phyloP scores from a whole-genome alignment of 1,140 invertebrate genomes.

The Plutomurus gul region DNA sequence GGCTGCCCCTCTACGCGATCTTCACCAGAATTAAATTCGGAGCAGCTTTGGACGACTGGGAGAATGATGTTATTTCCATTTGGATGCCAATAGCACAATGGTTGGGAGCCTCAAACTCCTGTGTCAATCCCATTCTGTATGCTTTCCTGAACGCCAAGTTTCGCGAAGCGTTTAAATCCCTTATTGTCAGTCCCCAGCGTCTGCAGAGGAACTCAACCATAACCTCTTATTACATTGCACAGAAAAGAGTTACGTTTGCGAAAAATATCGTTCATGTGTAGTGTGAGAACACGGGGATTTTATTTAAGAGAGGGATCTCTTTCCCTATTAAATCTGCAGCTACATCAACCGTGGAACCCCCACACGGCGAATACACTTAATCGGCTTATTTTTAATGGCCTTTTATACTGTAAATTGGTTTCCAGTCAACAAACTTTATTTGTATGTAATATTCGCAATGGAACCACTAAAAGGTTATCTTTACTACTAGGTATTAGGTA shows the following conservation, averaged over 20 bases:
- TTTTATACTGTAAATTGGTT: no score
- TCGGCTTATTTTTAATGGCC: no score
- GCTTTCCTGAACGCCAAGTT: conserved; percentile 71
- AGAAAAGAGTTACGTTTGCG: not conserved
- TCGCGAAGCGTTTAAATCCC: conserved; percentile 65
- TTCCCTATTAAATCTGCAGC: no score
- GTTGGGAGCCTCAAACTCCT: conserved; percentile 65
- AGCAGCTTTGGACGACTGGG: not conserved
- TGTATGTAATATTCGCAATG: no score
- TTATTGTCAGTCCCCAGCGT: conserved; percentile 34
- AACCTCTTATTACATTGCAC: not conserved
- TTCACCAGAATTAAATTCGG: conserved; percentile 60
- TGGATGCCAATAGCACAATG: conserved; percentile 67
- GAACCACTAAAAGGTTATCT: no score
- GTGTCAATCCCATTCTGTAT: conserved; percentile 65
- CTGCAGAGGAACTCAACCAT: not conserved
- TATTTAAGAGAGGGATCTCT: no score
- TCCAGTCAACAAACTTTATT: no score
- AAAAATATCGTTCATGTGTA: not conserved
- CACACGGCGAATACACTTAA: no score
- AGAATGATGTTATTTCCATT: conserved; percentile 57
- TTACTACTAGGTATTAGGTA: no score
- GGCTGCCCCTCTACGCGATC: conserved; percentile 68
- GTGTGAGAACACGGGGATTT: no score
- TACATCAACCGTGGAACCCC: no score